These are phyloP conservation scores for Acrocephalus arundinaceus DNA, from an alignment of 2,113 vertebrate genomes.

Conservation along the genomic window DNA sequence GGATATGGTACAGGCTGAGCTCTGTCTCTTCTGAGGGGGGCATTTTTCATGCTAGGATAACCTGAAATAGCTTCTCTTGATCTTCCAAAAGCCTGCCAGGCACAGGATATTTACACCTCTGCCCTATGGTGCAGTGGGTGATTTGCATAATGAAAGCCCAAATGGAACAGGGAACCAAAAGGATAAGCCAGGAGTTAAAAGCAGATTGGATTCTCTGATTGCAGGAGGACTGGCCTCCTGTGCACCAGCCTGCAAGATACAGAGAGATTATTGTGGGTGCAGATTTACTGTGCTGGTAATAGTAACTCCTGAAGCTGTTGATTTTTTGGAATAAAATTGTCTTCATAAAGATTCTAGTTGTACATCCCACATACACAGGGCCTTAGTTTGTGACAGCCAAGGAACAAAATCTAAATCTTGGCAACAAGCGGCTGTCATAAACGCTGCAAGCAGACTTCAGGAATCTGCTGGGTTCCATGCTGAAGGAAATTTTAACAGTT, in stretches of 20 bases:
- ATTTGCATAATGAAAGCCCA: conserved; percentile 53
- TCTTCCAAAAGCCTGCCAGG: conserved; percentile 41
- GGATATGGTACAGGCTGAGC: conserved; percentile 8
- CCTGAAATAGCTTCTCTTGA: conserved; percentile 48
- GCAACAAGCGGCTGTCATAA: not conserved
- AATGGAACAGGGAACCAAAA: conserved; percentile 9
- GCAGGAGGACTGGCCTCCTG: not conserved
- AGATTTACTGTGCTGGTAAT: not conserved
- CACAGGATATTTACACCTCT: conserved; percentile 48
- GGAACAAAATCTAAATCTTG: not conserved
- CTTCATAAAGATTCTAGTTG: not conserved
- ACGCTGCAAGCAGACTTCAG: not conserved
- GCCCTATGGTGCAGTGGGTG: not conserved
- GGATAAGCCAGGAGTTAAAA: conserved; percentile 6
- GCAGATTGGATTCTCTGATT: not conserved
- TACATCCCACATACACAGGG: not conserved
- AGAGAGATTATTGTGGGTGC: not conserved
- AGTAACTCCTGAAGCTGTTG: not conserved
- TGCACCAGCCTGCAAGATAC: not conserved
- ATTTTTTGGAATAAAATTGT: not conserved
- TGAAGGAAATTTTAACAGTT: not conserved
- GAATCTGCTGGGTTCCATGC: not conserved
- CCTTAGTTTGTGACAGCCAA: not conserved
- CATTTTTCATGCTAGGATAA: conserved; percentile 60
- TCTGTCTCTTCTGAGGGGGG: conserved; percentile 24